phyloP scores from a whole-genome alignment of 2,888 invertebrate genomes.

The Alsophila aescularia region DNA sequence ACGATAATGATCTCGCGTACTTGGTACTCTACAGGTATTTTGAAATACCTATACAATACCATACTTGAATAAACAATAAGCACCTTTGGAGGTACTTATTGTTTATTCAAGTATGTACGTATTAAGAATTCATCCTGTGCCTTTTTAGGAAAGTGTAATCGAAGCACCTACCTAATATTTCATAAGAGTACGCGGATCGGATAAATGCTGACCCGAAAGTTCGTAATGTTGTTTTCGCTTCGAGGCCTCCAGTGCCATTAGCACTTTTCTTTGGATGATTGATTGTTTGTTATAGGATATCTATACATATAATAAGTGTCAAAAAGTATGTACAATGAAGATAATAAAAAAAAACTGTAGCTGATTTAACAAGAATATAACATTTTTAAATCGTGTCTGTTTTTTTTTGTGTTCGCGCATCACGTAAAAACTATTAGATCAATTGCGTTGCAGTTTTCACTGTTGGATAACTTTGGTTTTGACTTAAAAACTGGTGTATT shows the following conservation, averaged over 20 bases:
- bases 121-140: constrained; percentile 46
- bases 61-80: too few relatives aligned
- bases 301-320: too few relatives aligned
- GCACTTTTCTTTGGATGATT: constrained; percentile 19
- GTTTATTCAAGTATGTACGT: constrained; percentile 45
- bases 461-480: too few relatives aligned
- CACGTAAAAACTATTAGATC: too few relatives aligned
- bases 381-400: too few relatives aligned
- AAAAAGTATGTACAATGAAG: too few relatives aligned
- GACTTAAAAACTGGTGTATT: too few relatives aligned
- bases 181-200: constrained; percentile 14
- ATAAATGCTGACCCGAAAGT: constrained; percentile 15
- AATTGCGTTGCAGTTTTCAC: too few relatives aligned
- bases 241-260: constrained; percentile 6
- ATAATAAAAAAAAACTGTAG: too few relatives aligned
- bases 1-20: constrained; percentile 18
- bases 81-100: constrained; percentile 33
- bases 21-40: constrained; percentile 17
- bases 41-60: too few relatives aligned
- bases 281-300: constrained; percentile 8
- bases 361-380: too few relatives aligned
- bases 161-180: constrained; percentile 26
- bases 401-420: too few relatives aligned
- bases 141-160: constrained; percentile 36
- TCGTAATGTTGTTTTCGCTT: constrained; percentile 16